A percentile compares a stretch with the other conserved stretches of the same genome.
Evolutionary conservation across 2,888 invertebrate species (phyloP).

Genomic region (Diachrysia chrysitis): DNA sequence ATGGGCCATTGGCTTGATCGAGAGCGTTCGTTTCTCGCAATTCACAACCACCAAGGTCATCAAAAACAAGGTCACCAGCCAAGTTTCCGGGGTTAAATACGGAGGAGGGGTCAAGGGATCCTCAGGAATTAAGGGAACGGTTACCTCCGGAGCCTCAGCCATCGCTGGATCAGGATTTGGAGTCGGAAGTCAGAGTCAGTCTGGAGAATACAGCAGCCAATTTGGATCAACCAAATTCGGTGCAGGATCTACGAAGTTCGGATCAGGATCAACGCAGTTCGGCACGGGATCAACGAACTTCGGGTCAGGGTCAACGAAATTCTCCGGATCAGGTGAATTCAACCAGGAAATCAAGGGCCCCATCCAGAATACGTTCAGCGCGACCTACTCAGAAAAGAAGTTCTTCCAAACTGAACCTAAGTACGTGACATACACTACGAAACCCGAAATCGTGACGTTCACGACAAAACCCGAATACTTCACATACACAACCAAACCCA

Average conservation of each 20-base stretch:
- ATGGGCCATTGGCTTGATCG: conserved; percentile 83
- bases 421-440: conserved; percentile 70
- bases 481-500: conserved; percentile 74
- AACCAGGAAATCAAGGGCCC: conserved; percentile 74
- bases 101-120: conserved; percentile 59
- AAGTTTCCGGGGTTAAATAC: conserved; percentile 55
- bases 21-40: conserved; percentile 78
- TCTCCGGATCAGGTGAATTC: conserved; percentile 56
- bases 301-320: conserved; percentile 54
- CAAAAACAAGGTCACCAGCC: conserved; percentile 64
- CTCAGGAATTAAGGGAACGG: conserved; percentile 41
- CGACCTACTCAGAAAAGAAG: conserved; percentile 79
- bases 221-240: conserved; percentile 50
- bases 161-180: conserved; percentile 42
- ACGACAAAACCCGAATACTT: conserved; percentile 78
- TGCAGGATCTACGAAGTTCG: conserved; percentile 35
- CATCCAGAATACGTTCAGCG: conserved; percentile 76
- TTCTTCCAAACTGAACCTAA: conserved; percentile 78
- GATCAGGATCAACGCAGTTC: too few relatives aligned
- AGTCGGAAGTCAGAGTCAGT: conserved; percentile 40
- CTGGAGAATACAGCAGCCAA: conserved; percentile 62
- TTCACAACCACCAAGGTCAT: conserved; percentile 69
- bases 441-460: conserved; percentile 71
- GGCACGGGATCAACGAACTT: conserved; percentile 52
- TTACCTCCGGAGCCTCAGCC: conserved; percentile 27